Conservation (phyloP, 2,888 invertebrate genomes). For the Acanthosepion esculentum region DNA sequence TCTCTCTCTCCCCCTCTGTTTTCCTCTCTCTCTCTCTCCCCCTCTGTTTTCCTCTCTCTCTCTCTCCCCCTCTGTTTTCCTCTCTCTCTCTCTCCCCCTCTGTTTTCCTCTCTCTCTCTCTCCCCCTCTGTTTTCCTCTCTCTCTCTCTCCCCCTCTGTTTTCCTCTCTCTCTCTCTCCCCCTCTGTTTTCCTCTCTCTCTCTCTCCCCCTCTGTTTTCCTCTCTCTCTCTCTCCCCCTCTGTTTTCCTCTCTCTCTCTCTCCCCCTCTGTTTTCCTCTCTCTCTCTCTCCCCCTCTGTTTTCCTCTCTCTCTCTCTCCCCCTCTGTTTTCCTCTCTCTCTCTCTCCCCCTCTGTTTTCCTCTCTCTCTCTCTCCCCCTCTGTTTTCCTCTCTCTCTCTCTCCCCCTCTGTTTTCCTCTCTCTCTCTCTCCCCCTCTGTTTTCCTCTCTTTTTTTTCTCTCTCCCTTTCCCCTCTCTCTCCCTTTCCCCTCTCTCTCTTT, state of each 20-base stretch:
- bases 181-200: background rate
- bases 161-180: too few relatives aligned
- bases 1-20: background rate
- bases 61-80: too few relatives aligned
- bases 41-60: background rate
- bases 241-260: background rate
- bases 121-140: too few relatives aligned
- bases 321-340: background rate
- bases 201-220: background rate
- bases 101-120: too few relatives aligned
- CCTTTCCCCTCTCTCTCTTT: too few relatives aligned
- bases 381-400: too few relatives aligned
- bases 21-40: background rate
- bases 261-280: background rate
- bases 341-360: background rate
- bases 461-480: background rate
- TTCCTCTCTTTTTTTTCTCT: too few relatives aligned
- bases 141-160: too few relatives aligned
- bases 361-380: background rate
- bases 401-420: too few relatives aligned
- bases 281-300: too few relatives aligned
- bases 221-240: background rate
- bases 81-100: background rate
- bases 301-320: background rate
- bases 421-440: too few relatives aligned